These are phyloP conservation scores for Umimayanthus kanabou DNA, from an alignment of 92 coral and sea anemone genomes.

Conservation along the genomic window DNA sequence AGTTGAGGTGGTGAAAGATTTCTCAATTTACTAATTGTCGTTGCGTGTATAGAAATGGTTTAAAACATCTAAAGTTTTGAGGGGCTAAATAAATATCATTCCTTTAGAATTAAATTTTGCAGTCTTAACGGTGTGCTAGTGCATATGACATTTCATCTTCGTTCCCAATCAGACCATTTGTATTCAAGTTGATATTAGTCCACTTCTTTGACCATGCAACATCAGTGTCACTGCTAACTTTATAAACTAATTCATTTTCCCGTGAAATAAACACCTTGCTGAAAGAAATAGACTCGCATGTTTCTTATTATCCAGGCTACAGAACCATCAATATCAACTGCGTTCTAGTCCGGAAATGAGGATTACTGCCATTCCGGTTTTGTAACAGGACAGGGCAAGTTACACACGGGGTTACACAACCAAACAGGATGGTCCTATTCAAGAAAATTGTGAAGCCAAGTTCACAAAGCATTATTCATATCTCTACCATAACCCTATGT, in stretches of 20 bases:
- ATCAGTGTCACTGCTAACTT: not conserved
- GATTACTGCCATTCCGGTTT: too few relatives aligned
- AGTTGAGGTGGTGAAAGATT: not conserved
- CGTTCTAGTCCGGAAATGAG: not conserved
- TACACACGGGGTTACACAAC: too few relatives aligned
- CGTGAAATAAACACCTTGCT: not conserved
- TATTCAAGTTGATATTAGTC: not conserved
- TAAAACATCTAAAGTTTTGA: not conserved
- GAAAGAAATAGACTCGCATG: not conserved
- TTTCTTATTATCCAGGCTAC: not conserved
- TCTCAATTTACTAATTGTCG: not conserved
- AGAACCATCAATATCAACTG: not conserved
- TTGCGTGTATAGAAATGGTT: not conserved
- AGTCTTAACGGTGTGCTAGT: not conserved
- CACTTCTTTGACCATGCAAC: not conserved
- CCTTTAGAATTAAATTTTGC: not conserved
- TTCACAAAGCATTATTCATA: not conserved
- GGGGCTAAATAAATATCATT: not conserved
- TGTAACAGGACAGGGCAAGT: not conserved
- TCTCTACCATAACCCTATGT: not conserved
- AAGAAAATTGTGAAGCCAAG: not conserved
- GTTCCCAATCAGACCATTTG: not conserved
- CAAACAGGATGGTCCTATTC: not conserved
- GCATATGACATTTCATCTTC: not conserved
- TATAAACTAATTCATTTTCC: not conserved